Conservation (phyloP, 2,797 vertebrate species). For the Kryptolebias ocellatus region DNA sequence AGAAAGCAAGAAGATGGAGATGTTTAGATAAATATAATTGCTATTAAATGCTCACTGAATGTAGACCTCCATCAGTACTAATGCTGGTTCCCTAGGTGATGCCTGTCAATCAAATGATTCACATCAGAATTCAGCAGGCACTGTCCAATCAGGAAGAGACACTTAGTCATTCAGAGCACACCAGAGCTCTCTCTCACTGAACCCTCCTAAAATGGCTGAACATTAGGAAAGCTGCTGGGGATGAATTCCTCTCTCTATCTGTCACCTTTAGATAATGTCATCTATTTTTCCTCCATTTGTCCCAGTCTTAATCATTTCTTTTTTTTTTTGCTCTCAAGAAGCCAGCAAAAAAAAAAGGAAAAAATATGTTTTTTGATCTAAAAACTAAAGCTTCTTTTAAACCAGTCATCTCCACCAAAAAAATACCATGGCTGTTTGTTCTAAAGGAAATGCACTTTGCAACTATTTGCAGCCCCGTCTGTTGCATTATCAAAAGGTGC, state of each 20-base stretch:
- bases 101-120: slow-evolving; percentile 77
- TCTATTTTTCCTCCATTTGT: slow-evolving; percentile 61
- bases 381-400: slow-evolving; percentile 28
- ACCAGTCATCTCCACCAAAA: neutral
- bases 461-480: slow-evolving; percentile 18
- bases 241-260: slow-evolving; percentile 66
- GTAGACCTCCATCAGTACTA: slow-evolving; percentile 46
- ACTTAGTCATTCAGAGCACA: slow-evolving; percentile 82
- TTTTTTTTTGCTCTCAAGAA: slow-evolving; percentile 17
- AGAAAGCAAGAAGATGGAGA: slow-evolving; percentile 18
- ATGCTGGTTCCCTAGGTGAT: slow-evolving; percentile 71
- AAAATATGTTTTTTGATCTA: slow-evolving; percentile 30
- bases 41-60: slow-evolving; percentile 50
- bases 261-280: slow-evolving; percentile 79
- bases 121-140: slow-evolving; percentile 78
- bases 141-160: slow-evolving; percentile 72
- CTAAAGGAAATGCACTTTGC: slow-evolving; percentile 36
- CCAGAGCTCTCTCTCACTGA: slow-evolving; percentile 72
- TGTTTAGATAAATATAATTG: slow-evolving; percentile 25
- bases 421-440: slow-evolving; percentile 27
- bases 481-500: slow-evolving; percentile 39
- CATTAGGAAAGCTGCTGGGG: slow-evolving; percentile 74
- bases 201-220: slow-evolving; percentile 81
- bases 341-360: neutral
- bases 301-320: slow-evolving; percentile 33